These are phyloP conservation scores for Xestia c-nigrum DNA, from an alignment of 2,888 invertebrate species.

Conservation along the genomic window DNA sequence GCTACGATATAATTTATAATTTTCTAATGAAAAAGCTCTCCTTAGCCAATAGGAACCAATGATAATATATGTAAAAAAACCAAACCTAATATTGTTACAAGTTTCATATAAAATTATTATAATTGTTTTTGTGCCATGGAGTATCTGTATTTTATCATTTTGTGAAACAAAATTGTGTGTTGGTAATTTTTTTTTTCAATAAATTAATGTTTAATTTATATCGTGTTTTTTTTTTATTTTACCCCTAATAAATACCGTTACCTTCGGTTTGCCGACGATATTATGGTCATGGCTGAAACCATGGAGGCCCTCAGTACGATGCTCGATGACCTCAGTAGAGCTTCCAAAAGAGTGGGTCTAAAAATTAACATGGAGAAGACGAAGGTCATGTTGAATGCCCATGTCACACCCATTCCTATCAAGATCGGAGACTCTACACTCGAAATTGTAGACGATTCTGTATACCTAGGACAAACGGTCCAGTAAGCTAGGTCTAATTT, in stretches of 20 bases:
- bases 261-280: no score
- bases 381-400: no score
- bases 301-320: no score
- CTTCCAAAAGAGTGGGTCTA: no score
- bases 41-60: constrained; percentile 22
- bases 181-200: constrained; percentile 37
- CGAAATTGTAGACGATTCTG: no score
- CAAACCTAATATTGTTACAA: constrained; percentile 44
- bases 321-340: no score
- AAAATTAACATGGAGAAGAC: no score
- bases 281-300: no score
- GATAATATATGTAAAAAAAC: constrained; percentile 27
- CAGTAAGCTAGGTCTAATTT: no score
- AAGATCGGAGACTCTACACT: no score
- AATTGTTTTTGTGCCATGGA: constrained; percentile 54
- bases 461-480: no score
- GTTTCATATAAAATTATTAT: constrained; percentile 32
- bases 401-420: no score
- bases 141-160: constrained; percentile 47
- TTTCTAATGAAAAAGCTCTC: constrained; percentile 19
- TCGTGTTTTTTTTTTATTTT: constrained; percentile 36
- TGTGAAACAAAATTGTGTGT: constrained; percentile 49
- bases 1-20: constrained; percentile 18
- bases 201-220: constrained; percentile 48
- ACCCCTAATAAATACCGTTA: background rate